Conservation (phyloP, 2,888 invertebrate genomes). For the Macroteleia sp. region DNA sequence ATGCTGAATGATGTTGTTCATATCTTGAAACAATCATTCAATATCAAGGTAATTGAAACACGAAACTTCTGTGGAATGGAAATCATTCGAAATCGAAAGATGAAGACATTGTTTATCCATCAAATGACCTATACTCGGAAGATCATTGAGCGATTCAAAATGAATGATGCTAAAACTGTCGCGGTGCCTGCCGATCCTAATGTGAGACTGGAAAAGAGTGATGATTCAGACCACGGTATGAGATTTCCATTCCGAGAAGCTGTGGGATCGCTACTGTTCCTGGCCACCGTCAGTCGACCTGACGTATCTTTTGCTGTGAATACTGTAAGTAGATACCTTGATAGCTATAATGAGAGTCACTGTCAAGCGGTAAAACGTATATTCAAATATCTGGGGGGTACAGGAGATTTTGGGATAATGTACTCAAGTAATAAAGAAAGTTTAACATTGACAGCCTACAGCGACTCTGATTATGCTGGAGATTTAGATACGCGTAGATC, state of each 20-base stretch:
- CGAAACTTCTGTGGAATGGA: background rate
- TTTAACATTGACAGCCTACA: background rate
- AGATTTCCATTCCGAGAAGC: conserved; percentile 35
- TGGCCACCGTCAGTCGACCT: conserved; percentile 7
- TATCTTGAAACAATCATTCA: background rate
- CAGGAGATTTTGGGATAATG: background rate
- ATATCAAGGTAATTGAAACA: background rate
- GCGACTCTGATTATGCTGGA: conserved; percentile 2
- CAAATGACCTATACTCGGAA: background rate
- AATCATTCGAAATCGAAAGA: conserved; percentile 16
- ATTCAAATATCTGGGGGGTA: background rate
- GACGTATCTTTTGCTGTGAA: conserved; percentile 32
- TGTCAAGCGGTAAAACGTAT: background rate
- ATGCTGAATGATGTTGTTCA: background rate
- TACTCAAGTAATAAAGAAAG: background rate
- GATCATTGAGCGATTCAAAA: conserved; percentile 17
- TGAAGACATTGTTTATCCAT: background rate
- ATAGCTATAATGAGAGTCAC: background rate
- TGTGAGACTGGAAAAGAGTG: background rate
- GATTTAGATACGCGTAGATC: background rate
- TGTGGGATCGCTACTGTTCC: conserved; percentile 42
- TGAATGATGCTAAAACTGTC: conserved; percentile 31
- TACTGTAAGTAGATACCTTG: conserved; percentile 15
- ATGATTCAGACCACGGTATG: background rate
- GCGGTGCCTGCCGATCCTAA: conserved; percentile 10